Conservation (phyloP, 2,113 vertebrate species). For the Pycnonotus jocosus region DNA sequence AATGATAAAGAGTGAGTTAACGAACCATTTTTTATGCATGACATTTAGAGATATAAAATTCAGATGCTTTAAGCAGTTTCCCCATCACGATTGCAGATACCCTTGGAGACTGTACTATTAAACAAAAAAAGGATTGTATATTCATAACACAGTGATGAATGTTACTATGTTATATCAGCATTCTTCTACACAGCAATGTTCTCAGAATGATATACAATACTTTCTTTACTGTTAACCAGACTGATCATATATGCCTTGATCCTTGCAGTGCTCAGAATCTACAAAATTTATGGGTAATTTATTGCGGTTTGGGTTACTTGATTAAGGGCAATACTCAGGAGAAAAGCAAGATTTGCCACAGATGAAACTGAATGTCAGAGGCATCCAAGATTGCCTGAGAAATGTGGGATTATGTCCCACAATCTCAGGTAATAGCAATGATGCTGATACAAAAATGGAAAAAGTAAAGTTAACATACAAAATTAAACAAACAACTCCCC, state of each 20-base stretch:
- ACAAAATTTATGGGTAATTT: background rate
- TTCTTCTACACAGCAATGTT: background rate
- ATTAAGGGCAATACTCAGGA: background rate
- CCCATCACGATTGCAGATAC: background rate
- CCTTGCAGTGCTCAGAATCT: background rate
- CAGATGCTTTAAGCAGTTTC: background rate
- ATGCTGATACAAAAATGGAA: background rate
- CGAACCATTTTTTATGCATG: background rate
- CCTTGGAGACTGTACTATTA: background rate
- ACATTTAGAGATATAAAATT: background rate
- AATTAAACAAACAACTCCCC: background rate
- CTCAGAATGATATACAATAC: background rate
- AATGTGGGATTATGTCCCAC: background rate
- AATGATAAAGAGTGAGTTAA: background rate
- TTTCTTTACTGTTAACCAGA: background rate
- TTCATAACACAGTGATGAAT: background rate
- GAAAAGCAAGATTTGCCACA: background rate
- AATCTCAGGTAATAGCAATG: background rate
- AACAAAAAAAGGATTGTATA: background rate
- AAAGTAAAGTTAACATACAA: background rate
- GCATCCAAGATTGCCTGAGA: background rate
- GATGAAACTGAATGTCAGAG: background rate
- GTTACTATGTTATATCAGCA: background rate
- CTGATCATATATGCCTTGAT: background rate
- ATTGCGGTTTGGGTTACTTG: background rate